Percentiles rank a stretch among this genome's conserved stretches.
These are phyloP conservation scores for Morone chrysops DNA, from an alignment of 2,113 vertebrate species.

Conservation along the genomic window DNA sequence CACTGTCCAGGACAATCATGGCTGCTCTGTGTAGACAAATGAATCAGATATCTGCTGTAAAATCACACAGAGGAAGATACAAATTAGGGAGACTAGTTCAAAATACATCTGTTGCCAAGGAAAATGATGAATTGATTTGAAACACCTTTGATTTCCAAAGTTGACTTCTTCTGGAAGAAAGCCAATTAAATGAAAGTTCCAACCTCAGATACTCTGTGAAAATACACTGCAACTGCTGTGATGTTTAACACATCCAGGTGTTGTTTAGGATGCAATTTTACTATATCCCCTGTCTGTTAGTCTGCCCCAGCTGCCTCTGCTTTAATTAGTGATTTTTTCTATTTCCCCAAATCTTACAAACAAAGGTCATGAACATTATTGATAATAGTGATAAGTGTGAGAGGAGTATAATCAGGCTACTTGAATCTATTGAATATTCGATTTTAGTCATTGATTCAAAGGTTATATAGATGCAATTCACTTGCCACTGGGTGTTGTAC, in stretches of 20 bases:
- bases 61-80: neutral
- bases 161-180: slow-evolving; percentile 2
- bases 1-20: neutral
- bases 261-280: neutral
- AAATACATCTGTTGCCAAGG: neutral
- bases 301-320: neutral
- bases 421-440: neutral
- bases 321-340: slow-evolving; percentile 19
- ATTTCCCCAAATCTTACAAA: neutral
- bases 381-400: neutral
- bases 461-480: too few relatives aligned
- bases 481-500: too few relatives aligned
- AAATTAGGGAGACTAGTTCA: neutral
- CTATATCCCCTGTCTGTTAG: neutral
- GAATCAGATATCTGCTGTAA: neutral
- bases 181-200: slow-evolving; percentile 6
- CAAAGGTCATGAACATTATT: slow-evolving; percentile 5
- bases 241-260: neutral
- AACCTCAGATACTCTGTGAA: neutral
- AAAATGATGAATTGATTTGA: slow-evolving; percentile 9
- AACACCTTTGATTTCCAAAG: slow-evolving; percentile 22
- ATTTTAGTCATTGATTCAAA: neutral
- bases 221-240: neutral
- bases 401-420: slow-evolving; percentile 13
- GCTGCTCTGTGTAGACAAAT: neutral